Conservation (phyloP, 2,797 vertebrate genomes). For the Syngnathus rostellatus region DNA sequence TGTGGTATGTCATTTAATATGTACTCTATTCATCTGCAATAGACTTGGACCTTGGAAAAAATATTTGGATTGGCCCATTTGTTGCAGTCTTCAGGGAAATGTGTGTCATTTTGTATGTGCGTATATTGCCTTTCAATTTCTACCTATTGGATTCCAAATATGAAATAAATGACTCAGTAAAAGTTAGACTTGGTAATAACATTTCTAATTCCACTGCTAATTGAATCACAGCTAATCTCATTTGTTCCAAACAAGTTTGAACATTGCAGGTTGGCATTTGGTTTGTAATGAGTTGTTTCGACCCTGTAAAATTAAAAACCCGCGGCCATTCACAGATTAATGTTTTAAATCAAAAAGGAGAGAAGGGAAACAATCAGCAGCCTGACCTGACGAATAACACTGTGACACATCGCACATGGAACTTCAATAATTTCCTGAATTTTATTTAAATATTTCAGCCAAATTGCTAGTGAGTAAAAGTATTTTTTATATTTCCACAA, state of each 20-base stretch:
- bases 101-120: not conserved
- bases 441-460: not conserved
- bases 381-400: not conserved
- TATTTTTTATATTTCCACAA: not conserved
- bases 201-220: slow-evolving; percentile 1
- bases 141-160: not conserved
- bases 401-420: not conserved
- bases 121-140: not conserved
- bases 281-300: slow-evolving; percentile 38
- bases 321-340: slow-evolving; percentile 26
- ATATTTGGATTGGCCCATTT: not conserved
- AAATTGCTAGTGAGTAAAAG: not conserved
- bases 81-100: not conserved
- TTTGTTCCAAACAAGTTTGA: slow-evolving; percentile 2
- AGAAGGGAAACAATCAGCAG: slow-evolving; percentile 2
- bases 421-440: not conserved
- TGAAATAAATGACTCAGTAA: not conserved
- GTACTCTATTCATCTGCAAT: not conserved
- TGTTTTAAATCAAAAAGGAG: slow-evolving; percentile 30
- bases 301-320: slow-evolving; percentile 42
- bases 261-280: slow-evolving; percentile 14
- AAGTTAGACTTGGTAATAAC: no score
- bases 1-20: not conserved
- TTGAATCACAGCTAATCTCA: slow-evolving; percentile 2
- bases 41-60: not conserved